Percentiles rank a stretch among this genome's conserved stretches.
Evolutionary conservation across 2,888 invertebrate genomes (phyloP).

Genomic region (Aphidius colemani): DNA sequence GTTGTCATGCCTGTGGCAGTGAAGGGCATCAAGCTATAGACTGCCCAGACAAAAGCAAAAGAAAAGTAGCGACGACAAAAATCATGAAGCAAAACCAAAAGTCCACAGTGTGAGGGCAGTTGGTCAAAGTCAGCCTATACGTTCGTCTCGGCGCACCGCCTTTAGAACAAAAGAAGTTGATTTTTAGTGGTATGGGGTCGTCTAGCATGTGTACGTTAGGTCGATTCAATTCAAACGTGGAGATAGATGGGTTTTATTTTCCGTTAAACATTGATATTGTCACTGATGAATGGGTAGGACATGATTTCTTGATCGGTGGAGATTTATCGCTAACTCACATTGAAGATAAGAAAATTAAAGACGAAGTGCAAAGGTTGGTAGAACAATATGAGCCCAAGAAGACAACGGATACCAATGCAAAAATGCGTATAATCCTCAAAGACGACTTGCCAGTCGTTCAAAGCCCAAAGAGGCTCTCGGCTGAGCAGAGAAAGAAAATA

Average conservation of each 20-base stretch:
- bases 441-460: slow-evolving; percentile 32
- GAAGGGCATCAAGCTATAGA: not conserved
- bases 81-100: not conserved
- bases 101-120: not conserved
- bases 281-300: too few relatives aligned
- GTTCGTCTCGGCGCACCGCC: slow-evolving; percentile 25
- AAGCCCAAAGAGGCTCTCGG: slow-evolving; percentile 34
- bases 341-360: slow-evolving; percentile 10
- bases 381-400: slow-evolving; percentile 29
- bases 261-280: slow-evolving; percentile 25
- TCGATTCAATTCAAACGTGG: slow-evolving; percentile 18
- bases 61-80: not conserved
- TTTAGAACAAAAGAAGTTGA: not conserved
- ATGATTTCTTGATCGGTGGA: too few relatives aligned
- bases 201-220: slow-evolving; percentile 23
- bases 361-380: slow-evolving; percentile 21
- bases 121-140: slow-evolving; percentile 14
- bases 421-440: slow-evolving; percentile 30
- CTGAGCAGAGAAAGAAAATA: slow-evolving; percentile 29
- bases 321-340: slow-evolving; percentile 25
- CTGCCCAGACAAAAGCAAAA: not conserved
- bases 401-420: slow-evolving; percentile 16
- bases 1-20: not conserved
- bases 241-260: slow-evolving; percentile 24
- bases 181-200: slow-evolving; percentile 23